Base-by-base conservation (phyloP, 2,888 invertebrate species). In the Agrochola lychnidis region DNA sequence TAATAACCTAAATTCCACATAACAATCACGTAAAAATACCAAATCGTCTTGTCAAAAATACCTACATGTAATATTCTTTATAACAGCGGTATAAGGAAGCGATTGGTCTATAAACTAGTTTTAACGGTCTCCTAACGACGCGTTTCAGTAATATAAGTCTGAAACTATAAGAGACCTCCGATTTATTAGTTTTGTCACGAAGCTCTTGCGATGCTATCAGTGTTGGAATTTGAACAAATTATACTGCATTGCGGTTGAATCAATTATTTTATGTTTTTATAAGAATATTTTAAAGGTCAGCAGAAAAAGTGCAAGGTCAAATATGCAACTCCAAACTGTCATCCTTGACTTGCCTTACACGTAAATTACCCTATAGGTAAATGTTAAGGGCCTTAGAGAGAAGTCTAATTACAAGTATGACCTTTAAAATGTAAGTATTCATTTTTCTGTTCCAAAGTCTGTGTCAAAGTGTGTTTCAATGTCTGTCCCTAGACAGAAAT, bases 141-240 rank as follows among this genome's bases (percentile, higher is more conserved):
- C 70, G 78, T 81, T 78, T 77, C 66, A 74, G 83, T 79, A 83
- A 75, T 82, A 85, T 78, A 72, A 81, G 74, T 82, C 83, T 77
- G 79, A 75, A 87, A 86, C 82, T 87, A 82, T 68, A 77, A 82
- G 80, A 85, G 81, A 76, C 73, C 61, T 56, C 63, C 67, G 72
- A 87, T 87, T 89, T 90, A 89, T 90, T 88, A 83, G 85, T 89
- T 90, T 82, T 88, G 88, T 90, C 89, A 90, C 90, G 89, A 89
- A 90, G 80, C 70, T 78, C 76, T 85, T 78, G 79, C 76, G 75
- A 80, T 83, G 74, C 61, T 84, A 81, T 82, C 84, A 79, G 79
- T 84, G 79, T 76, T 61, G 59, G 75, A 77, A 88, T 86, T 85
- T 82, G 73, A 86, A 87, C 79, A 86, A 89, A 88, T 84, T 88